Conservation (phyloP, 2,113 vertebrate species). For the Phaethornis superciliosus region DNA sequence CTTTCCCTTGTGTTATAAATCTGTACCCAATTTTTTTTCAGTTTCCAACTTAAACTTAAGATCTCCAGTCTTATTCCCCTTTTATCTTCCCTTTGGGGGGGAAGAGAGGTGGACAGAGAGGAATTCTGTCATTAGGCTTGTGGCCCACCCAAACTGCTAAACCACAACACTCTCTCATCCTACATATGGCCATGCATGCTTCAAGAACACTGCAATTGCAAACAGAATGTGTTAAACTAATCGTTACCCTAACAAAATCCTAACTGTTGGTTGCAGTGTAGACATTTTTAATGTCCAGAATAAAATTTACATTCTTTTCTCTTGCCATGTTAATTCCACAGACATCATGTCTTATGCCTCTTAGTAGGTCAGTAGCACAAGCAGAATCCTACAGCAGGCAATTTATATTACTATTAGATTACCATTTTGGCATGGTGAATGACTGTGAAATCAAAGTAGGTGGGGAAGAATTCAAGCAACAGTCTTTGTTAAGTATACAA, state of each 20-base stretch:
- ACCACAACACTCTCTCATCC: not conserved
- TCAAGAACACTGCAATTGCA: not conserved
- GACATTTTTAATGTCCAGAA: not conserved
- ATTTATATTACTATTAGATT: constrained; percentile 39
- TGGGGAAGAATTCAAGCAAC: constrained; percentile 38
- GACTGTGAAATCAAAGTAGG: no score
- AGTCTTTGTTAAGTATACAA: constrained; percentile 39
- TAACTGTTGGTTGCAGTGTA: not conserved
- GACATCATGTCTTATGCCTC: constrained; percentile 34
- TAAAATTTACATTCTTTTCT: not conserved
- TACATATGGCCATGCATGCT: accelerated
- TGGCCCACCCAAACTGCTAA: no score
- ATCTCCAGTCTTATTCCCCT: no score
- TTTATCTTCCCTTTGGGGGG: no score
- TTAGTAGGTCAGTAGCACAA: constrained; percentile 11
- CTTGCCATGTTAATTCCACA: not conserved
- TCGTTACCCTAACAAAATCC: not conserved
- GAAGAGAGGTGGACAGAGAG: no score
- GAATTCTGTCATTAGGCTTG: no score
- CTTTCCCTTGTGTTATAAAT: no score
- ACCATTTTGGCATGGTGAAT: constrained; percentile 51
- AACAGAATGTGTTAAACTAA: not conserved
- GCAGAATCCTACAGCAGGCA: constrained; percentile 36
- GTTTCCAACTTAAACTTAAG: no score
- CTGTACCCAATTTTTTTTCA: no score